Evolutionary conservation across 1,140 invertebrate species (phyloP), one percentile per base, ranked within the genome.

Genomic region (Neodiprion virginianus): DNA sequence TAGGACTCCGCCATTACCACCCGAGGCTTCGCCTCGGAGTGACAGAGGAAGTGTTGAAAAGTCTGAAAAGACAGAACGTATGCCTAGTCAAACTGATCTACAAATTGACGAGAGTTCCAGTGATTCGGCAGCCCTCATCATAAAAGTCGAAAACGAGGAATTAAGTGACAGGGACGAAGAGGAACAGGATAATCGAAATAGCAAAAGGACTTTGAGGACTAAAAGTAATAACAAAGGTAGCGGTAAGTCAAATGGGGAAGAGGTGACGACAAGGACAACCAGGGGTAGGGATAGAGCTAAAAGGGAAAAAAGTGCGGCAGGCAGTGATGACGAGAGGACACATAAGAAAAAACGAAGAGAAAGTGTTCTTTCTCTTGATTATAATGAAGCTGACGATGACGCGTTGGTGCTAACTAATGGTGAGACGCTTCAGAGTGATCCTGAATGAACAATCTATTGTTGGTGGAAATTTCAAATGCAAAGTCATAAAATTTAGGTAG

Each of bases 291-390:
- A 88, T 77, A 86, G 84, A 77, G 84, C 83, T 79, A 89, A 88
- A 76, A 84, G 88, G 75, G 87, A 88, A 40, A 88, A 87, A 86
- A 87, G 87, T 89, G 85, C 81, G 72, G 77, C 80, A 71, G 79
- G 78, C 79, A 87, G 85, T 87, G 88, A 89, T 76, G 88, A 89
- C 67, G 89, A 90, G 77, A 87, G 85, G 80, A 83, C 85, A 75
- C 85, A 88, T 73, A 90, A 81, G 83, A 93, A 95, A 82, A 89
- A 93, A 78, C 85, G 93, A 75, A 88, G 93, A 77, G 91, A 92
- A 65, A 93, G 92, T 17, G 91, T 93, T 8, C 88, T 94, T 50
- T 93, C 93, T 73, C 88, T 93, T 23, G 93, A 94, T 84, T 93
- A 93, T 84, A 93, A 93, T 80, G 93, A 94, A 74, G 92, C 92